Percentiles rank a stretch among this genome's conserved stretches.
These are phyloP conservation scores for Benitochromis conjunctus DNA, from an alignment of 2,113 vertebrate genomes.

Conservation along the genomic window DNA sequence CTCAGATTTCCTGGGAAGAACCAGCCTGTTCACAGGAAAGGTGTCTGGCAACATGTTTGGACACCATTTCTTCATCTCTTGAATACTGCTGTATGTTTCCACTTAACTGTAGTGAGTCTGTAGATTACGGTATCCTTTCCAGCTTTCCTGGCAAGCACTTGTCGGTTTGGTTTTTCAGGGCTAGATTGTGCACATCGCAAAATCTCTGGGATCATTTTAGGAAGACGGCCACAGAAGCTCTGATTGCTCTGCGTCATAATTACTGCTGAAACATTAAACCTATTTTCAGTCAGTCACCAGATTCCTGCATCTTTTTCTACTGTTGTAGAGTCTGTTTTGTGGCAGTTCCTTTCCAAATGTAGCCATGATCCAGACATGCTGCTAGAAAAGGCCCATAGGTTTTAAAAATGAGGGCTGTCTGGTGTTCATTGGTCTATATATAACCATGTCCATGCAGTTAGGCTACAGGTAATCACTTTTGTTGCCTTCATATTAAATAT, in stretches of 20 bases:
- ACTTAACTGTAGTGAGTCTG: neutral
- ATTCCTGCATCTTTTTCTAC: neutral
- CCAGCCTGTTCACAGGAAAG: neutral
- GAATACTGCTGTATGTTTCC: neutral
- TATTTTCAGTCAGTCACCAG: neutral
- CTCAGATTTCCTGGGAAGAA: neutral
- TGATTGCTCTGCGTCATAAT: neutral
- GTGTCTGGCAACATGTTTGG: neutral
- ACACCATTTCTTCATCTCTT: neutral
- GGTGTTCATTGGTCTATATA: neutral
- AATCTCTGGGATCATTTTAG: neutral
- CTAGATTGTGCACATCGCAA: neutral
- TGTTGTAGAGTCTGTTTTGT: neutral
- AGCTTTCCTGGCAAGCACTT: neutral
- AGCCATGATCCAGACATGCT: neutral
- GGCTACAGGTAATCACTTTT: neutral
- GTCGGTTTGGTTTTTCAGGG: neutral
- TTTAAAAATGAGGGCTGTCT: neutral
- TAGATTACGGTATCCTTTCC: neutral
- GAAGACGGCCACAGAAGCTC: rapidly evolving
- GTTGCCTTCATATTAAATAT: neutral
- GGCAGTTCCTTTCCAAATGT: neutral
- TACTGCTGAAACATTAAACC: neutral
- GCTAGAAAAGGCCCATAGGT: neutral
- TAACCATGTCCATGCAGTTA: neutral